Evolutionary conservation across 1,140 invertebrate genomes (phyloP), one percentile per base, ranked within the genome.

Genomic region (Bombus fervidus): DNA sequence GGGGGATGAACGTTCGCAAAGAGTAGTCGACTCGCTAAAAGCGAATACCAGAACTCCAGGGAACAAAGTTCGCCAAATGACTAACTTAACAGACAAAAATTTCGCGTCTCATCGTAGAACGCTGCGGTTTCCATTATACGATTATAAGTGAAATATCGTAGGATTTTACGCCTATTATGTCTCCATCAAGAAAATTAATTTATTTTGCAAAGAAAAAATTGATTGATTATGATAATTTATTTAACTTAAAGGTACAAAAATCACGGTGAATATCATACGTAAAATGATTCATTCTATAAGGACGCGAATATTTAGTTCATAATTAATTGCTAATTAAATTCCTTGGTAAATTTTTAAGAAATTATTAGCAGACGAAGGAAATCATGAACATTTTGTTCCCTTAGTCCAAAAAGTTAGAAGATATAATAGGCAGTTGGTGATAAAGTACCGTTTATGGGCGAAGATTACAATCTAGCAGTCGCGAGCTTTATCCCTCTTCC

Each of bases 41-140:
- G 47, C 53, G 71, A 81, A 86, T 83, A 53, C 53, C 62, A 64
- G 81, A 86, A 86, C 81, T 86, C 39, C 53, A n/a, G 34, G 39
- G 25, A 57, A 82, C 64, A 59, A 62, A 83, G 41, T 83, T 83
- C 39, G 18, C 62, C 64, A 62, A 80, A 86, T 72, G 34, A 53
- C n/a, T 72, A 72, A 86, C 72, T 76, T 62, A 4, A 39, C 47
- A n/a, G 43, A 28, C 13, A 85, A 76, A 72, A 76, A 83, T 76
- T 34, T 53, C 28, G 5, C 47, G 22, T 47, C 3, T n/a, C 41
- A 12, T 71, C 39, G 13, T 41, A 12, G 18, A 15, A 37, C 25
- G 12, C 9, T 18, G 73, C 10, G 31, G 5, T 13, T 41, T 39
- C 9, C 15, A 39, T 62, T 22, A 15, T 28, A 37, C 12, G 74